phyloP scores from a whole-genome alignment of 2,113 vertebrate genomes.

The Himantopus leucocephalus region DNA sequence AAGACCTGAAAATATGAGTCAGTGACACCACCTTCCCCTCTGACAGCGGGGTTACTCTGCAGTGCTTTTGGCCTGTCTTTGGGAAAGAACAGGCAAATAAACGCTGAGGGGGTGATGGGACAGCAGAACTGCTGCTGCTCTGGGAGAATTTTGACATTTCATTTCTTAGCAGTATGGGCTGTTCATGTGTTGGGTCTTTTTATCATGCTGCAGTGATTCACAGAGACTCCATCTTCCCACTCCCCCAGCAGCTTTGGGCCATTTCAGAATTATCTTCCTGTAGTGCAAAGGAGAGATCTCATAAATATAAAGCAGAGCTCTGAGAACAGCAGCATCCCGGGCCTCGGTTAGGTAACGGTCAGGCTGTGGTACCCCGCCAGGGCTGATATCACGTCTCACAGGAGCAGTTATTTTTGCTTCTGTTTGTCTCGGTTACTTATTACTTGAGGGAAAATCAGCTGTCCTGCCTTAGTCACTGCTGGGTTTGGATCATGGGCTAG shows the following conservation, averaged over 20 bases:
- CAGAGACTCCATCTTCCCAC: not conserved
- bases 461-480: not conserved
- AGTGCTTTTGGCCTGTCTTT: not conserved
- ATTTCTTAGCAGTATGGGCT: not conserved
- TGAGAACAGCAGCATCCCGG: not conserved
- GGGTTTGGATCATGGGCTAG: fast-evolving
- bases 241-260: not conserved
- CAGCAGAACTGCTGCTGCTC: not conserved
- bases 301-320: not conserved
- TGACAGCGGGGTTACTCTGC: not conserved
- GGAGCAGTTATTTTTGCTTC: not conserved
- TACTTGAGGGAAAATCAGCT: not conserved
- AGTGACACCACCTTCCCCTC: not conserved
- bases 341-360: not conserved
- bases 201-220: not conserved
- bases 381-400: not conserved
- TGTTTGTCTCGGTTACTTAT: not conserved
- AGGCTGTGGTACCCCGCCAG: not conserved
- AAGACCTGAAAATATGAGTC: not conserved
- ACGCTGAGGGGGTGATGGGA: not conserved
- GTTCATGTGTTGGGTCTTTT: not conserved
- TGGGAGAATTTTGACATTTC: not conserved
- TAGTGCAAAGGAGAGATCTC: not conserved
- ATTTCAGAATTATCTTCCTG: not conserved
- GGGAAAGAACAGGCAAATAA: not conserved